phyloP scores from a whole-genome alignment of 2,113 vertebrate genomes.

The Ictidomys tridecemlineatus region DNA sequence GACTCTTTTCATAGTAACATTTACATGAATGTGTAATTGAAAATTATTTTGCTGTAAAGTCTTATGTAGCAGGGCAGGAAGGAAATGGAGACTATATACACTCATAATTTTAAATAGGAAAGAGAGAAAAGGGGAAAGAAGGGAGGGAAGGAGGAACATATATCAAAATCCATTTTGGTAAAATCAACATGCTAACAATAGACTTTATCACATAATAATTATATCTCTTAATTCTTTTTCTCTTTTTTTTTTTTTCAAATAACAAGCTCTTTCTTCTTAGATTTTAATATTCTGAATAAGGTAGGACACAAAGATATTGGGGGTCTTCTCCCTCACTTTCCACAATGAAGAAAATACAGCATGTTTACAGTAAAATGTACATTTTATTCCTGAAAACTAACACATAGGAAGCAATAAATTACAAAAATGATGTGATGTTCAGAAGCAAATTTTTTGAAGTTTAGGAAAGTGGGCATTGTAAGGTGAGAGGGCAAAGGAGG shows the following conservation, averaged over 20 bases:
- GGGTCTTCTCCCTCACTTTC: background rate
- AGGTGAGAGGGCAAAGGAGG: background rate
- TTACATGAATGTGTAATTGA: background rate
- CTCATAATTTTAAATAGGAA: background rate
- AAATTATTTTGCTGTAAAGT: background rate
- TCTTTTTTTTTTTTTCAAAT: background rate
- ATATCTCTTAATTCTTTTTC: background rate
- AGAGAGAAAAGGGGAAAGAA: background rate
- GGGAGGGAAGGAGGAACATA: background rate
- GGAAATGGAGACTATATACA: background rate
- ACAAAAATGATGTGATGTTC: background rate
- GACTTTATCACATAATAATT: background rate
- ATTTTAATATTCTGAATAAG: background rate
- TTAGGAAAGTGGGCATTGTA: slow-evolving; percentile 1
- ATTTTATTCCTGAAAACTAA: background rate
- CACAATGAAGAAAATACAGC: background rate
- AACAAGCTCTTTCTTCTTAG: background rate
- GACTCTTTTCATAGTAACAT: too few species aligned
- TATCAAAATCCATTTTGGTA: background rate
- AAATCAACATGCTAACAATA: background rate
- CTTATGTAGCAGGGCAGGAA: background rate
- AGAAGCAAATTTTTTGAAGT: background rate
- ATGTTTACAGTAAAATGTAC: background rate
- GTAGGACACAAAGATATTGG: background rate
- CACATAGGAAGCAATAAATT: slow-evolving; percentile 39